A percentile compares a stretch with the other conserved stretches of the same genome.
These are phyloP conservation scores for Cyclina sinensis DNA, from an alignment of 1,140 invertebrate species.

Conservation along the genomic window DNA sequence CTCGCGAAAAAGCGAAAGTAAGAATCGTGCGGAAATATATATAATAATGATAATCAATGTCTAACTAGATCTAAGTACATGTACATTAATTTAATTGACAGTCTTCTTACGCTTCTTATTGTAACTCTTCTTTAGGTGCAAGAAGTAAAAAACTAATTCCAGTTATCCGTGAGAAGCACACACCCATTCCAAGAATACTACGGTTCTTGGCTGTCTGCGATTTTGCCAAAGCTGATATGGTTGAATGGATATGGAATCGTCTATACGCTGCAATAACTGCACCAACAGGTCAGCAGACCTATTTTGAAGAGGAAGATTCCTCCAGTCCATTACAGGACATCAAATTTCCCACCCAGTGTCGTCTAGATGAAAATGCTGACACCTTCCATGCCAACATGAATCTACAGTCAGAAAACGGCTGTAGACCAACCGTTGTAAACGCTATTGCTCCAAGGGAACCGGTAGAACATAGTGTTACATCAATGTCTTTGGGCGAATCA, in stretches of 20 bases:
- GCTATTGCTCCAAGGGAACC: background rate
- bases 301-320: constrained; percentile 29
- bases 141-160: constrained; percentile 84
- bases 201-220: constrained; percentile 83
- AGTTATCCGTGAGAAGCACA: constrained; percentile 78
- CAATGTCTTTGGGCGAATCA: background rate
- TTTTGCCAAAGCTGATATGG: constrained; percentile 78
- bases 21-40: no score
- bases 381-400: background rate
- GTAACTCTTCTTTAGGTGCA: constrained; percentile 69
- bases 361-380: background rate
- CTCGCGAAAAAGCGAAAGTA: no score
- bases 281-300: constrained; percentile 57
- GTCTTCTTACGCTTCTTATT: no score
- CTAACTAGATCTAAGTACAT: no score
- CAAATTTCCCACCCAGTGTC: background rate
- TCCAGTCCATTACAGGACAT: constrained; percentile 4
- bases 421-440: background rate
- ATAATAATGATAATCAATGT: no score
- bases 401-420: background rate
- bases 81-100: no score
- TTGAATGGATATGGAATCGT: constrained; percentile 84
- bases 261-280: constrained; percentile 79
- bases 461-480: background rate
- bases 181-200: constrained; percentile 80